Evolutionary conservation across 2,113 vertebrate species (phyloP).

Genomic region (Mustelus asterias): DNA sequence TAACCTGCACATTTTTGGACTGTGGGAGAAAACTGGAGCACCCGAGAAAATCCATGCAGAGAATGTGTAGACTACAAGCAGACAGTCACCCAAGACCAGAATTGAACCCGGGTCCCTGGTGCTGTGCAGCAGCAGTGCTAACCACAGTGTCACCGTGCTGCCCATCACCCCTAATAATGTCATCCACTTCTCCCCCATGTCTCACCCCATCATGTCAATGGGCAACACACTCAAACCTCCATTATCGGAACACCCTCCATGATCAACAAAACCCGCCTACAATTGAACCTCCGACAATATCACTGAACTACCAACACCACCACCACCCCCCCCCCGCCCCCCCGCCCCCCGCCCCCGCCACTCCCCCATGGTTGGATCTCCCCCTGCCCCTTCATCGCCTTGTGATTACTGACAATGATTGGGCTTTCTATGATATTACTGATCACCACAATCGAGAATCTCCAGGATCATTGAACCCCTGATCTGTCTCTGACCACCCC

Average conservation of each 20-base stretch:
- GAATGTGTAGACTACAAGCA: too few relatives aligned
- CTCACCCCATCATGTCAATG: neutral
- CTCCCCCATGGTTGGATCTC: neutral
- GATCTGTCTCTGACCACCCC: neutral
- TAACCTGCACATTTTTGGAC: too few relatives aligned
- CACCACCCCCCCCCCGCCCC: too few relatives aligned
- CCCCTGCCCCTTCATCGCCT: too few relatives aligned
- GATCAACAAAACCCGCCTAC: neutral
- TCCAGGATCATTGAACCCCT: neutral
- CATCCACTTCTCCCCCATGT: neutral
- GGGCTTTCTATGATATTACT: neutral
- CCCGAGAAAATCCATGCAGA: too few relatives aligned
- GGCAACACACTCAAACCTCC: neutral
- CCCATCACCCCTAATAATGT: neutral
- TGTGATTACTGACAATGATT: neutral
- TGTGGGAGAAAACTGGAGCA: too few relatives aligned
- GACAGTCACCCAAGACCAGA: too few relatives aligned
- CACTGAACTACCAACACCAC: neutral
- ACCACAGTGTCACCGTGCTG: too few relatives aligned
- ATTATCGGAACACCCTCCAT: neutral
- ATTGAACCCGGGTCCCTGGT: too few relatives aligned
- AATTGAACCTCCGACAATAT: neutral
- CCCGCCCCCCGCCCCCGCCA: too few relatives aligned
- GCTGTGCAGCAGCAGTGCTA: too few relatives aligned
- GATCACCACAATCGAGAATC: neutral